Base-by-base conservation (phyloP, 2,113 vertebrate species). In the Vulpes ferrilata region DNA sequence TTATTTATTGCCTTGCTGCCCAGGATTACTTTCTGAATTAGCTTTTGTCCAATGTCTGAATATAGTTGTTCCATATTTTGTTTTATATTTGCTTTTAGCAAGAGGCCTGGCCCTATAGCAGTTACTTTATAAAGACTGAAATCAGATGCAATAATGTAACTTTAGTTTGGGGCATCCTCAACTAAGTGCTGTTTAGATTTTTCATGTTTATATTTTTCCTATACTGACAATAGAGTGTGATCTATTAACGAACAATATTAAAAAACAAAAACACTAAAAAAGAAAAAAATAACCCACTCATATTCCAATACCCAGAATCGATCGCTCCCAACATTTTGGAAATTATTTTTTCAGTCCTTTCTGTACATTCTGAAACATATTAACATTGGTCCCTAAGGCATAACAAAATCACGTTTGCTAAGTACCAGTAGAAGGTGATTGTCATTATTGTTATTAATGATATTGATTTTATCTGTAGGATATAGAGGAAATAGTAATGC, bases 141-240 rank as follows among this genome's bases (percentile, higher is more conserved):
- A 73, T 27, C 51, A 84, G 5, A 78, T 65, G 67, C 27, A 32
- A 64, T 51, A 1, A 82, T 23, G 1, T 59, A 19, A 82, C 67
- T 84, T 95, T 86, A 67, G 25, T 85, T 90, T 90, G 88, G 62
- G 32, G 27, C 5, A 89, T 80, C 51, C 11, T 86, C 35, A 90
- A 74, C 38, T 38, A 38, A 38, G 6, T 67, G 2, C 53, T n/a
- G 8, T 30, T 82, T n/a, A 57, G 10, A 82, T 86, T 89, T 86
- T 79, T 57, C 23, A 74, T 35, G 76, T 95, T 84, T 71, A 43
- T 69, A 53, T 81, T 32, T 65, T 89, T 89, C 51, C 62, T 81
- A 57, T 64, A 48, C 23, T 67, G 60, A 5, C 60, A 76, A 35
- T 65, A 53, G 23, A 55, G 38, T 38, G 38, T 38, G 38, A 38